Conservation (phyloP, 92 coral and sea anemone species). For the Porites evermanni region DNA sequence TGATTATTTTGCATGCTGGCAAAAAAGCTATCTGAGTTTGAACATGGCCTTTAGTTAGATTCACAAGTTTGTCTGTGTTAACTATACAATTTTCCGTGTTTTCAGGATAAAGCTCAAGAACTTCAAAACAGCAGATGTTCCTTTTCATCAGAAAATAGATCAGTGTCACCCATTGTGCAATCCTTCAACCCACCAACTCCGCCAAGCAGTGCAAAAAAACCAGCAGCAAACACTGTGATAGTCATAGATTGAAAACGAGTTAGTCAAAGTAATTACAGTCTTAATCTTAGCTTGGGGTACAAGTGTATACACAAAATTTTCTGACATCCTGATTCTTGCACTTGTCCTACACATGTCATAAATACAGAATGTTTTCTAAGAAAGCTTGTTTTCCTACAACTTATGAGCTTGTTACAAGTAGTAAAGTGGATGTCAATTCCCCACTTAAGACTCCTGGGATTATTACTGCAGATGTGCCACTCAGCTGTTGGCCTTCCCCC, state of each 20-base stretch:
- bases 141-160: constrained; percentile 55
- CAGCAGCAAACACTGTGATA: constrained; percentile 11
- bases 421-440: too few species aligned
- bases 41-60: too few species aligned
- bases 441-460: too few species aligned
- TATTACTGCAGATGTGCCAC: too few species aligned
- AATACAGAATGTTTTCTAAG: too few species aligned
- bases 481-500: too few species aligned
- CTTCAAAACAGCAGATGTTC: constrained; percentile 52
- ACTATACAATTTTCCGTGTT: not conserved
- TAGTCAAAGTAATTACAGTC: not conserved
- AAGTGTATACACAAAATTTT: not conserved
- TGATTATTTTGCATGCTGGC: too few species aligned
- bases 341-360: too few species aligned
- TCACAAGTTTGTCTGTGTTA: not conserved
- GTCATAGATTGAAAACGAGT: constrained; percentile 14
- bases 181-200: constrained; percentile 87
- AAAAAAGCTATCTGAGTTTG: too few species aligned
- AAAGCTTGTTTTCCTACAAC: too few species aligned
- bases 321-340: too few species aligned
- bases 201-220: constrained; percentile 93
- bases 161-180: constrained; percentile 60
- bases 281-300: not conserved
- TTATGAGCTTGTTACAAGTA: too few species aligned
- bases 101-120: constrained; percentile 80